phyloP scores from a whole-genome alignment of 2,888 invertebrate genomes.

The Andrena marginata region DNA sequence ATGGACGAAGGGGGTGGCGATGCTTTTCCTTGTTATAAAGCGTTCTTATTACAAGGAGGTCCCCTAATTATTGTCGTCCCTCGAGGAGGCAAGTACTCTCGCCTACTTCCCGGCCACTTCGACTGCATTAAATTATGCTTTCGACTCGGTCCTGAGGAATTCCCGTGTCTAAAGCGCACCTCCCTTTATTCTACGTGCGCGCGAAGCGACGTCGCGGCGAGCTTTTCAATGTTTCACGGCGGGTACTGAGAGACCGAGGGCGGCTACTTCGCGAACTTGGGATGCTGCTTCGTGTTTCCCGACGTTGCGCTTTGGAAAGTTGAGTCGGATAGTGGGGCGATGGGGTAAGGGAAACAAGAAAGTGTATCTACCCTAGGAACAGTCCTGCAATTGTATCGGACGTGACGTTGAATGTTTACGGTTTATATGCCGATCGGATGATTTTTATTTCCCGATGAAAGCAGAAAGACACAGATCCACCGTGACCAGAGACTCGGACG shows the following conservation, averaged over 20 bases:
- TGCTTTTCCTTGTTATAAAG: conserved; percentile 63
- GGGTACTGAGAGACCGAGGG: no score
- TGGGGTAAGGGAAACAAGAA: no score
- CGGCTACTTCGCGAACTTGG: background rate
- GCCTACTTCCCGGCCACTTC: conserved; percentile 58
- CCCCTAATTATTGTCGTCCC: conserved; percentile 73
- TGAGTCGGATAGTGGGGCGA: no score
- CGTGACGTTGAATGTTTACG: background rate
- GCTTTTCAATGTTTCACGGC: background rate
- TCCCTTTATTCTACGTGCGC: conserved; percentile 14
- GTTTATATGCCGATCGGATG: conserved; percentile 40
- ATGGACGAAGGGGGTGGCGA: conserved; percentile 13
- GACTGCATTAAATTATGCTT: conserved; percentile 68
- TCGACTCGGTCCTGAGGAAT: conserved; percentile 38
- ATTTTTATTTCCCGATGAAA: background rate
- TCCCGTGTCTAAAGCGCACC: conserved; percentile 31
- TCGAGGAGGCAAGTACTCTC: conserved; percentile 59
- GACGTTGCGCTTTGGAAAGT: no score
- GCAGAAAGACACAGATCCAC: conserved; percentile 38
- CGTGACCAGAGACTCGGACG: conserved; percentile 25
- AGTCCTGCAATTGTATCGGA: no score
- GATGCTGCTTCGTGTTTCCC: no score
- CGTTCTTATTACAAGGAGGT: conserved; percentile 72
- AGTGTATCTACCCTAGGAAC: no score
- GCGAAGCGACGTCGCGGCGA: background rate